Percentiles rank a stretch among this genome's conserved stretches.
phyloP scores from a whole-genome alignment of 2,797 vertebrate species.

The Menidia menidia region DNA sequence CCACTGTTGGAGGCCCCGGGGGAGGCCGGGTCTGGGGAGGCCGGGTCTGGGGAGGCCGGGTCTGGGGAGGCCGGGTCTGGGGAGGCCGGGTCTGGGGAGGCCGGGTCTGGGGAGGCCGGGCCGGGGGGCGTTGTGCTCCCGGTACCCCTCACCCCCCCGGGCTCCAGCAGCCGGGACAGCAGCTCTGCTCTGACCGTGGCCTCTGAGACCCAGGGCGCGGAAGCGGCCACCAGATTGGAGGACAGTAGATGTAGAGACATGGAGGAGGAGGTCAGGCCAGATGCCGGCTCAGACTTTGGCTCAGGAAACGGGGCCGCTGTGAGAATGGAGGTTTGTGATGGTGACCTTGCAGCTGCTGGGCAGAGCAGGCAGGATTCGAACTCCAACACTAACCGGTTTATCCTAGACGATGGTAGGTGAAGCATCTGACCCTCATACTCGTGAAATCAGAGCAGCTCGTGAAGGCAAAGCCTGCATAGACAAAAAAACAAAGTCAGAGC shows the following conservation, averaged over 20 bases:
- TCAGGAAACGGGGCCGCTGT: constrained; percentile 8
- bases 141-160: constrained; percentile 71
- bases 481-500: too few relatives aligned
- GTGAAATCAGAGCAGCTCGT: too few relatives aligned
- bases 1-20: constrained; percentile 80
- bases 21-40: too few relatives aligned
- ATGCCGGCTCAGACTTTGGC: constrained; percentile 32
- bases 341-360: constrained; percentile 34
- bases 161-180: constrained; percentile 26
- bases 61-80: too few relatives aligned
- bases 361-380: constrained; percentile 36
- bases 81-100: too few relatives aligned
- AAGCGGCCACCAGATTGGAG: constrained; percentile 7
- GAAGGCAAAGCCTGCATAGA: too few relatives aligned
- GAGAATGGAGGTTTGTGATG: constrained; percentile 14
- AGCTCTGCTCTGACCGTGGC: constrained; percentile 8
- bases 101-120: constrained; percentile 69
- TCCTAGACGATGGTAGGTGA: constrained; percentile 81
- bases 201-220: not conserved
- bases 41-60: too few relatives aligned
- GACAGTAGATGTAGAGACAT: constrained; percentile 14
- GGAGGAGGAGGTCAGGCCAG: constrained; percentile 13
- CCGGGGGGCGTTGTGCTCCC: constrained; percentile 72
- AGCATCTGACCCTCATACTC: too few relatives aligned
- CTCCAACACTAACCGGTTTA: constrained; percentile 59